Percentiles rank a stretch among this genome's conserved stretches.
phyloP scores from a whole-genome alignment of 2,888 invertebrate species.

The Timema cristinae region DNA sequence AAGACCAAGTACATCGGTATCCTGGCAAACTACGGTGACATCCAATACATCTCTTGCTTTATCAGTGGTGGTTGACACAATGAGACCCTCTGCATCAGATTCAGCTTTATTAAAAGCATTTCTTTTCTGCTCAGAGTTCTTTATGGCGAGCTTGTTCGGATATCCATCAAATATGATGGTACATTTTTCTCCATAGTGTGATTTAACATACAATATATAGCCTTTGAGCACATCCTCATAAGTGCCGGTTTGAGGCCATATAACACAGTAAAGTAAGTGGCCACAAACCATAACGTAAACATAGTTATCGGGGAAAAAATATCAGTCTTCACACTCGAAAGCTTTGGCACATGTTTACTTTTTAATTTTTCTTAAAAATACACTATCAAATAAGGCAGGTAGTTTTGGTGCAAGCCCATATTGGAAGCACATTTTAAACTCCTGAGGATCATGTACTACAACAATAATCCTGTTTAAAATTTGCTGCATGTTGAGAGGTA shows the following conservation, averaged over 20 bases:
- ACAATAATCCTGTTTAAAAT: not conserved
- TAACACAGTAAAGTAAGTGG: conserved; percentile 9
- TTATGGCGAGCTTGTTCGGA: not conserved
- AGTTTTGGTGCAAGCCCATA: conserved; percentile 9
- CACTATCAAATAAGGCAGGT: not conserved
- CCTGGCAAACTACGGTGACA: too few relatives aligned
- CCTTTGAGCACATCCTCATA: not conserved
- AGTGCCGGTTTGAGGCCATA: not conserved
- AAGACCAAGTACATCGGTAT: not conserved
- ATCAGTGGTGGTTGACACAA: too few relatives aligned
- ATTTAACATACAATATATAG: not conserved
- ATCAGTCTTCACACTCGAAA: not conserved
- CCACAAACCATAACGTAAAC: not conserved
- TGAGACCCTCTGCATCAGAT: too few relatives aligned
- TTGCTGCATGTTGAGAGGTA: not conserved
- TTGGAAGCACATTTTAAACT: not conserved
- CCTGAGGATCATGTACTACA: not conserved
- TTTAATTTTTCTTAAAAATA: conserved; percentile 8
- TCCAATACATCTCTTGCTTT: too few relatives aligned
- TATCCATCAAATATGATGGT: not conserved
- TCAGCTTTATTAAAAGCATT: not conserved
- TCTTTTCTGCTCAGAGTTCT: conserved; percentile 3
- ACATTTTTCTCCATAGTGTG: not conserved
- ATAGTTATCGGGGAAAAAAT: not conserved
- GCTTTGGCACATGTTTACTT: not conserved